Evolutionary conservation across 2,888 invertebrate genomes (phyloP), one percentile per base, ranked within the genome.

Genomic region (Scrobipalpa atriplicella): DNA sequence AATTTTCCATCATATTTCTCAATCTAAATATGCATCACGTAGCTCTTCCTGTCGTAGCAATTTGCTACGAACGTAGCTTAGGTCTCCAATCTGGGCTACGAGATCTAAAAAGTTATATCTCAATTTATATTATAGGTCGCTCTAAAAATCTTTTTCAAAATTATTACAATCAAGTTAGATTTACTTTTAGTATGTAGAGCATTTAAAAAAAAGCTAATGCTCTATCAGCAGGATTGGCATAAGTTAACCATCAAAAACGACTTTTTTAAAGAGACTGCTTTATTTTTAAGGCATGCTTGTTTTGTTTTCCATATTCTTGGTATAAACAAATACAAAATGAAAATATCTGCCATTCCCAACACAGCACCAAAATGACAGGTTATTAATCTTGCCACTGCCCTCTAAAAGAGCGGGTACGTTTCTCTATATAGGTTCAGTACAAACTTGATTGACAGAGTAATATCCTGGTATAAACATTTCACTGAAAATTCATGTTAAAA

Each of bases 21-120:
- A 47, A 47, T 47, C 47, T 16, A 16, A 47, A 47, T n/a, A 47
- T 47, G n/a, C 47, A 47, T 47, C 47, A 47, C 47, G 47, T 47
- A 47, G 47, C 10, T 52, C 18, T 18, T 18, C 18, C 10, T 52
- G 19, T 52, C 19, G 52, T 52, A 52, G 52, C 18, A 52, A 19
- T 19, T 52, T 10, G 52, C 52, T 52, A 52, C 52, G 19, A 52
- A 18, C 19, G 19, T 52, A 52, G 52, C 19, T 10, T 19, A 47
- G 13, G 43, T 43, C 43, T 43, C 43, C 13, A 43, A 43, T 43
- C 13, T 29, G 29, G 29, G 29, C 29, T 29, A 29, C 29, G 29
- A 29, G 29, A 29, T 29, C 5, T 29, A 29, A 2, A 29, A 29
- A 29, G 2, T n/a, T n/a, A n/a, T 29, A 29, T 5, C 29, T 29